A percentile compares a stretch with the other conserved stretches of the same genome.
phyloP scores from a whole-genome alignment of 1,140 invertebrate genomes.

The Papilio xuthus region DNA sequence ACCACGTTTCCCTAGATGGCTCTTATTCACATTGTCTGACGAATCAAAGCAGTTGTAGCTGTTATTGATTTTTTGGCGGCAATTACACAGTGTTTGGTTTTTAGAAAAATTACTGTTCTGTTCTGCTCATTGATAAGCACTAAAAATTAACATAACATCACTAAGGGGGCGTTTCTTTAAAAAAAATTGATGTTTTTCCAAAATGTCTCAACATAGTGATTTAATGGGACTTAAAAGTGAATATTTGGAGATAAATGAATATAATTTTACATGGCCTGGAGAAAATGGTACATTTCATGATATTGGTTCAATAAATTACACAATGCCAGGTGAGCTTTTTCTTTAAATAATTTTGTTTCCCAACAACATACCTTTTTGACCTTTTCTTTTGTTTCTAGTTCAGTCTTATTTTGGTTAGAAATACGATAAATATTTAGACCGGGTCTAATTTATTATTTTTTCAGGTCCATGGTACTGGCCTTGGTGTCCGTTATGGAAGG shows the following conservation, averaged over 20 bases:
- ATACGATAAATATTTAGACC: background rate
- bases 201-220: conserved; percentile 63
- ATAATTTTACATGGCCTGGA: conserved; percentile 77
- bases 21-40: background rate
- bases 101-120: background rate
- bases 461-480: conserved; percentile 83
- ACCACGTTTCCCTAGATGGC: background rate
- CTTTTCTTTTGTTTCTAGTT: background rate
- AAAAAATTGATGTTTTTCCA: background rate
- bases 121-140: background rate
- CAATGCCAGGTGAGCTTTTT: conserved; percentile 68
- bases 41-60: conserved; percentile 48
- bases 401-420: too few species aligned
- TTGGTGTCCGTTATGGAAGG: conserved; percentile 85
- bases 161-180: background rate
- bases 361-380: background rate
- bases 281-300: conserved; percentile 76
- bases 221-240: conserved; percentile 62
- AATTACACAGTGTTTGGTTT: conserved; percentile 41
- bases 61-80: conserved; percentile 75
- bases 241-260: conserved; percentile 73
- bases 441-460: conserved; percentile 40
- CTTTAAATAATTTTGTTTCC: conserved; percentile 32
- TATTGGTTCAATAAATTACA: conserved; percentile 73
- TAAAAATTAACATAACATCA: background rate